Evolutionary conservation across 92 coral and sea anemone species (phyloP), one percentile per base, ranked within the genome.

Genomic region (Porites evermanni): DNA sequence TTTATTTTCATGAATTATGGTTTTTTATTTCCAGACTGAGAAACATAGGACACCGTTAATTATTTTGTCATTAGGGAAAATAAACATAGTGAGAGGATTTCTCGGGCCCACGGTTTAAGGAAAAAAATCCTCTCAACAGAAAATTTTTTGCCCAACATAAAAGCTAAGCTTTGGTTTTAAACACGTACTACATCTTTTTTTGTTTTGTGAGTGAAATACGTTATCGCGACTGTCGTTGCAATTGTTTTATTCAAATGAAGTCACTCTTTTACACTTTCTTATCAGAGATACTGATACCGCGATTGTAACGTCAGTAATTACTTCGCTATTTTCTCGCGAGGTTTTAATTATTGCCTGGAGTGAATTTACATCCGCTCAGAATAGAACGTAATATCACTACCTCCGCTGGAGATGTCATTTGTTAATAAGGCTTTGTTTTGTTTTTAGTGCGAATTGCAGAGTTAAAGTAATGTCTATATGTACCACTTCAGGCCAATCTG

Each of bases 261-360:
- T 89, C 89, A 89, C 70, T 74, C 72, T 81, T 69, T 81, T 13
- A 23, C 71, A 71, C 61, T 7, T 83, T 56, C 60, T 65, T 73
- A 73, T 74, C 80, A 8, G 47, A 63, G 44, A 50, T 60, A 16
- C 53, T 64, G 80, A 65, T 83, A 64, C 80, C 24, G 8, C 68
- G 14, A 85, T 76, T 76, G 88, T 69, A 58, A 85, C 29, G 69
- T 64, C 83, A 51, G 79, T 80, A 67, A 80, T 91, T 70, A 84
- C 81, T 85, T 79, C 82, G 82, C 85, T 63, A 83, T 86, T 77
- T 87, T 67, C 47, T 80, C 73, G 69, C 78, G n/a, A 26, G 81
- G 88, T 87, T 91, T 84, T 92, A 94, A 94, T 94, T 91, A 94
- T 89, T 86, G 87, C 83, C 70, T 67, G 87, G 73, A 77, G 91